These are phyloP conservation scores for Gryon sp. DNA, from an alignment of 1,140 invertebrate genomes.

Conservation along the genomic window DNA sequence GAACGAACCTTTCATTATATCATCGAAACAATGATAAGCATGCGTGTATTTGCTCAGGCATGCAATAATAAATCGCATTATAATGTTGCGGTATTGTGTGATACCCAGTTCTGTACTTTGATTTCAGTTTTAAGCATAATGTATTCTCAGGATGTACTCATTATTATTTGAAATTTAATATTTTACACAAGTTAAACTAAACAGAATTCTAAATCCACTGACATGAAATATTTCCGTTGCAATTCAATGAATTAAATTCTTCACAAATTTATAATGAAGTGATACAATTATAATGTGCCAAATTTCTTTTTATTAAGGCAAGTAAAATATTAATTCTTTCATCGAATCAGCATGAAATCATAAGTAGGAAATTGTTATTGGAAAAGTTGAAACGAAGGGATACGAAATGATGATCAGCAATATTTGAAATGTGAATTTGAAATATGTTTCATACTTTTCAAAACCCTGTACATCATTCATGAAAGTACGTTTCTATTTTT, in stretches of 20 bases:
- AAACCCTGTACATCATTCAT: conserved; percentile 26
- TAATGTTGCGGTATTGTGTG: conserved; percentile 16
- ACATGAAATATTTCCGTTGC: no score
- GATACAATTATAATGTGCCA: no score
- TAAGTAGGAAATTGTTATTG: no score
- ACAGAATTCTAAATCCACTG: no score
- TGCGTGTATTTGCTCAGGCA: conserved; percentile 8
- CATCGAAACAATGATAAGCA: conserved; percentile 23
- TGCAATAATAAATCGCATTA: conserved; percentile 28
- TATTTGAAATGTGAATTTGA: background rate
- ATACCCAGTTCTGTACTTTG: background rate
- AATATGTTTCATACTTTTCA: conserved; percentile 13
- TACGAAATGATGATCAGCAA: no score
- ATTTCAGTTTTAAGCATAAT: conserved; percentile 12
- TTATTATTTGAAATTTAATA: conserved; percentile 12
- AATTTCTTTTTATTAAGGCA: no score
- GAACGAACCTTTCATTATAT: background rate
- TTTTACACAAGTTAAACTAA: conserved; percentile 13
- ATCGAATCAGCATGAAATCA: no score
- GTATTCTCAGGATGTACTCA: conserved; percentile 11
- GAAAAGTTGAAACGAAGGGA: no score
- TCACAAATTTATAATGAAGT: no score
- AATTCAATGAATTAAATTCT: no score
- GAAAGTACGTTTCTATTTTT: conserved; percentile 18
- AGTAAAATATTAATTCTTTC: no score